phyloP scores from a whole-genome alignment of 2,113 vertebrate genomes.

The Cyanocitta stelleri region DNA sequence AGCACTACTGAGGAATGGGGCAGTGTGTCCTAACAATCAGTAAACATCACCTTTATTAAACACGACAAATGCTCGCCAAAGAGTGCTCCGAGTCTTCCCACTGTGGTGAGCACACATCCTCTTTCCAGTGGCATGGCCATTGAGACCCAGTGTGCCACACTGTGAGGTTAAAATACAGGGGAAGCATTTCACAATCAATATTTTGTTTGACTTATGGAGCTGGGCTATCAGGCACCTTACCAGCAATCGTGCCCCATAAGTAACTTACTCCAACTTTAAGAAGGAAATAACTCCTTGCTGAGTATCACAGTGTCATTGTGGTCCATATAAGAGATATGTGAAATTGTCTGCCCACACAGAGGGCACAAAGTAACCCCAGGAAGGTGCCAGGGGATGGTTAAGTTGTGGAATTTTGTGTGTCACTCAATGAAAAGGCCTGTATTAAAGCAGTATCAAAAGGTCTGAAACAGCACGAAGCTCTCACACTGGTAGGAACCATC shows the following conservation, averaged over 20 bases:
- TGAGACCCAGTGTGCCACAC: not conserved
- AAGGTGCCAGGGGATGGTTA: not conserved
- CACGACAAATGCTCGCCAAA: rapidly evolving
- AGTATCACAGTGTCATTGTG: not conserved
- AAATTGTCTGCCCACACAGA: not conserved
- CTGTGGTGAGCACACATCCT: not conserved
- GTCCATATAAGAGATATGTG: rapidly evolving
- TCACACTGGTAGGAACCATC: not conserved
- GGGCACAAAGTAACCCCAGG: not conserved
- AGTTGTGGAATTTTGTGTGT: not conserved
- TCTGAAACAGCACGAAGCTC: not conserved
- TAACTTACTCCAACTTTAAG: not conserved
- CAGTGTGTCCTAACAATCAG: not conserved
- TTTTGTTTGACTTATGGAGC: not conserved
- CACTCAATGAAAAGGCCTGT: not conserved
- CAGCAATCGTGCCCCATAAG: not conserved
- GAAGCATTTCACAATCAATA: not conserved
- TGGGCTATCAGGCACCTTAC: not conserved
- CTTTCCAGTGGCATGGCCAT: rapidly evolving
- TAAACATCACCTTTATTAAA: not conserved
- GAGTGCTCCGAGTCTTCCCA: rapidly evolving
- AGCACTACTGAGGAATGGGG: not conserved
- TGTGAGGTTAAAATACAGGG: not conserved
- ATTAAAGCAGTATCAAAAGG: not conserved
- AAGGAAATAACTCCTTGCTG: not conserved